Evolutionary conservation across 2,797 vertebrate species (phyloP), one percentile per base, ranked within the genome.

Genomic region (Emys orbicularis): DNA sequence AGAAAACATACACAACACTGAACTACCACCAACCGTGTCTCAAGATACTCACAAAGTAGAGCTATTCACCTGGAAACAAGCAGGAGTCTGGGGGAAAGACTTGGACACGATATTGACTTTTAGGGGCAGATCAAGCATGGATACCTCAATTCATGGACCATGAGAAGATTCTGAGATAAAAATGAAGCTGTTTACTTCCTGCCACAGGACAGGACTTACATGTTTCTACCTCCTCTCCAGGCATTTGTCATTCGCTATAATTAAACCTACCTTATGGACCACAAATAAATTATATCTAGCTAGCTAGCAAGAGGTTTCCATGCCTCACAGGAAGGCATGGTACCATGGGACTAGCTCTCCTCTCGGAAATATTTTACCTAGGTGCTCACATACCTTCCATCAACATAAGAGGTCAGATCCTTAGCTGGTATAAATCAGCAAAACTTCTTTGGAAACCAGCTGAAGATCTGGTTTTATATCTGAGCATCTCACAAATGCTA

Each of bases 1-100:
- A 88, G 85, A 91, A 95, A 91, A 84, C 91, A 92, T 96, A 95
- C 74, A 68, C 79, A 56, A 65, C 80, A 56, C 91, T 96, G 89
- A 89, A 81, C 84, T 92, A 94, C 96, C 87, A 93, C 90, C 94
- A 90, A 84, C 53, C 49, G 21, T 44, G 54, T 88, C 87, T 96
- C 79, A 90, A 15, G 49, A 47, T 11, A 87, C 52, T 25, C 83
- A 86, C 72, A 81, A 74, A 72, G 34, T 3, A 79, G 56, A 96
- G 21, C 34, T 44, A 81, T 84, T 54, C 18, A 57, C 68, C n/a
- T 83, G 80, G 77, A 93, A 21, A 34, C 21, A 83, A 52, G 9
- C 50, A 79, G 21, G 8, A 89, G 44, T 11, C 65, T 6, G 29
- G 94, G 88, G 5, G 3, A 85, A 86, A 27, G n/a, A 91, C 80